Evolutionary conservation across 2,888 invertebrate species (phyloP).

Genomic region (Drosophila maculinotata): DNA sequence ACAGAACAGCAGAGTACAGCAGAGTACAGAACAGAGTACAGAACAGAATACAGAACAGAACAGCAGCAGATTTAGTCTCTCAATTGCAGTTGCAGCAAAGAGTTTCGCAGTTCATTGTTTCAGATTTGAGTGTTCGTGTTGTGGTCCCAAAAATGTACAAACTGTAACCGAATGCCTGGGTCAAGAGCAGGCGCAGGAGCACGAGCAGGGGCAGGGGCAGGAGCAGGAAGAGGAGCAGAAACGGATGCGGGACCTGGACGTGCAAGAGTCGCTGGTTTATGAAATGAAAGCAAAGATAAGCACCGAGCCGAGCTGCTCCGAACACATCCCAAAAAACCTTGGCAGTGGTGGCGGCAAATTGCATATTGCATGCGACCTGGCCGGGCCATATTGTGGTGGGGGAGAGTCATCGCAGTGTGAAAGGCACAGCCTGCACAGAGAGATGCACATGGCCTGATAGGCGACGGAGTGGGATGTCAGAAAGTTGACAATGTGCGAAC

Average conservation of each 20-base stretch:
- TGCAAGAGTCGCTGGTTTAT: conserved; percentile 67
- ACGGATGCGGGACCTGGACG: conserved; percentile 28
- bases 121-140: conserved; percentile 64
- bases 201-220: conserved; percentile 15
- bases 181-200: conserved; percentile 31
- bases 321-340: conserved; percentile 52
- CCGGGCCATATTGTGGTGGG: conserved; percentile 8
- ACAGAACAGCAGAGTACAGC: conserved; percentile 26
- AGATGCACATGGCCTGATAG: conserved; percentile 61
- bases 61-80: conserved; percentile 44
- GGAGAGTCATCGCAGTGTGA: conserved; percentile 29
- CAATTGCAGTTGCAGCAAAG: conserved; percentile 73
- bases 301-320: conserved; percentile 51
- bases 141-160: conserved; percentile 68
- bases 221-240: too few relatives aligned
- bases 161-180: conserved; percentile 65
- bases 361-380: conserved; percentile 66
- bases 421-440: conserved; percentile 43
- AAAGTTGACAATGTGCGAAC: conserved; percentile 83
- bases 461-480: conserved; percentile 50
- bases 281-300: conserved; percentile 80
- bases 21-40: conserved; percentile 25
- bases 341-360: conserved; percentile 69
- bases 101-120: conserved; percentile 68
- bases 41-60: conserved; percentile 21